These are phyloP conservation scores for Sebastiscus tertius DNA, from an alignment of 2,797 vertebrate species.

Conservation along the genomic window DNA sequence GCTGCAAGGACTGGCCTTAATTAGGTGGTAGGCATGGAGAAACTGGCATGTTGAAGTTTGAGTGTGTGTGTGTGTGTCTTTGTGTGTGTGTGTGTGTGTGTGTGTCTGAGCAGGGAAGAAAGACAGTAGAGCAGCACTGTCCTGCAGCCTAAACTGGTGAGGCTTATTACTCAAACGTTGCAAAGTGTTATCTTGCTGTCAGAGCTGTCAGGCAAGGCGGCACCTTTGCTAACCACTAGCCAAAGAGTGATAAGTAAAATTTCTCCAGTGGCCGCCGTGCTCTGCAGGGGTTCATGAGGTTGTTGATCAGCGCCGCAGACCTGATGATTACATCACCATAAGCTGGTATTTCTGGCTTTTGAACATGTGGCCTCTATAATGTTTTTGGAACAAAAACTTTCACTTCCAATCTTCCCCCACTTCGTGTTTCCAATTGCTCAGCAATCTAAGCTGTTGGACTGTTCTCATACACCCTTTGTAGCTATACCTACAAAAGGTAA, in stretches of 20 bases:
- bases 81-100: slow-evolving; percentile 17
- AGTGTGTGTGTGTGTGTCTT: slow-evolving; percentile 12
- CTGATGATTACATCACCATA: slow-evolving; percentile 26
- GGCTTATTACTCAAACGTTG: slow-evolving; percentile 75
- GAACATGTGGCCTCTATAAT: not conserved
- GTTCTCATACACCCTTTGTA: too few species aligned
- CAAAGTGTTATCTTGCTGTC: slow-evolving; percentile 64
- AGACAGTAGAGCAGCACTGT: slow-evolving; percentile 60
- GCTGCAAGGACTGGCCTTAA: slow-evolving; percentile 80
- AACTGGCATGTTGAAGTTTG: slow-evolving; percentile 69
- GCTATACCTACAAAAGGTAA: too few species aligned
- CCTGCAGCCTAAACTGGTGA: slow-evolving; percentile 62
- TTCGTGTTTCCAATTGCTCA: not conserved
- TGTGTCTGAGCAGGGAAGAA: slow-evolving; percentile 28
- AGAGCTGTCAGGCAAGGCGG: slow-evolving; percentile 52
- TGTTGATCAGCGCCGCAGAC: slow-evolving; percentile 22
- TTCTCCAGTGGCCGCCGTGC: slow-evolving; percentile 12
- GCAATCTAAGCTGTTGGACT: not conserved
- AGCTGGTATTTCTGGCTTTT: slow-evolving; percentile 14
- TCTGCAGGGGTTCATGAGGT: slow-evolving; percentile 17
- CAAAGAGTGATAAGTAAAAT: slow-evolving; percentile 47
- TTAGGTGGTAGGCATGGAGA: slow-evolving; percentile 78
- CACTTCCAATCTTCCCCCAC: not conserved
- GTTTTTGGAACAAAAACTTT: not conserved
- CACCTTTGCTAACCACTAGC: slow-evolving; percentile 61